These are phyloP conservation scores for Albula glossodonta DNA, from an alignment of 2,113 vertebrate genomes.

Conservation along the genomic window DNA sequence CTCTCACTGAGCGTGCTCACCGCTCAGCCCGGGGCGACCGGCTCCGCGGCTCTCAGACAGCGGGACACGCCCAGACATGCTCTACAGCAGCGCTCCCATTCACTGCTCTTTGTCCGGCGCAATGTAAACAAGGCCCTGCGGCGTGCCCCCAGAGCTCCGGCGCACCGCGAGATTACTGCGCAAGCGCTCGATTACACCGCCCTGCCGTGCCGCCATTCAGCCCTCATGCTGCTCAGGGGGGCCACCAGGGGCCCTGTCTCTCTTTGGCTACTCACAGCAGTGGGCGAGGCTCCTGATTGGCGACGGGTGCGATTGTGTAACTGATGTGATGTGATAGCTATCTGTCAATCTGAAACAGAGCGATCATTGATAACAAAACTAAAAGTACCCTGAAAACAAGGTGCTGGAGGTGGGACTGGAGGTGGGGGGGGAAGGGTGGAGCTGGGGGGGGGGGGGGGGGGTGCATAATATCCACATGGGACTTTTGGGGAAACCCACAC, in stretches of 20 bases:
- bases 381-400: not conserved
- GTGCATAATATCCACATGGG: not conserved
- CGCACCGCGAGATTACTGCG: not conserved
- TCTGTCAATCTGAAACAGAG: not conserved
- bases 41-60: conserved; percentile 24
- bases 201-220: not conserved
- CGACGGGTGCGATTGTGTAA: not conserved
- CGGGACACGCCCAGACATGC: conserved; percentile 50
- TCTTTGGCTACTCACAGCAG: no score
- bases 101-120: conserved; percentile 40
- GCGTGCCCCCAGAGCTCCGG: conserved; percentile 21
- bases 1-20: conserved; percentile 8
- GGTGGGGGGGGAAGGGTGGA: not conserved
- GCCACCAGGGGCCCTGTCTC: no score
- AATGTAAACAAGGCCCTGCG: conserved; percentile 41
- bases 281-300: no score
- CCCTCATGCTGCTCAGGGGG: no score
- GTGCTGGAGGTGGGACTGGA: no score
- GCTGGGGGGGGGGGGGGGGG: not conserved
- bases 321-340: not conserved
- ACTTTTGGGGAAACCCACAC: not conserved
- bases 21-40: conserved; percentile 28
- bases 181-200: not conserved
- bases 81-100: conserved; percentile 1
- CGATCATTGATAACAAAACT: not conserved